A percentile compares a stretch with the other conserved stretches of the same genome.
phyloP scores from a whole-genome alignment of 2,113 vertebrate genomes.

The Turnix velox region DNA sequence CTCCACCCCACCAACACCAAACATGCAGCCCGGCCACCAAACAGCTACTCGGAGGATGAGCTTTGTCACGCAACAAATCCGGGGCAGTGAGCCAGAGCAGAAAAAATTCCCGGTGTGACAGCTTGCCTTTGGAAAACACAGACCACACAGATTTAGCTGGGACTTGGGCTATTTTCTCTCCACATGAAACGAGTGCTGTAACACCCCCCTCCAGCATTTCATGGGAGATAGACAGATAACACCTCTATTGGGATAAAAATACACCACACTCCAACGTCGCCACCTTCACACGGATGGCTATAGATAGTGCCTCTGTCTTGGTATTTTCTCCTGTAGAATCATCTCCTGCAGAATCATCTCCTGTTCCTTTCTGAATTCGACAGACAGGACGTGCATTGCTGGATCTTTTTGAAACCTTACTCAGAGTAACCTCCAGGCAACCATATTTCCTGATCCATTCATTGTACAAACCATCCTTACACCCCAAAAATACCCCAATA shows the following conservation, averaged over 20 bases:
- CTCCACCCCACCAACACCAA: not conserved
- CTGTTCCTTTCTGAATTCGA: constrained; percentile 9
- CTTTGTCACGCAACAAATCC: not conserved
- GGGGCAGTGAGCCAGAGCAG: not conserved
- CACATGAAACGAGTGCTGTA: not conserved
- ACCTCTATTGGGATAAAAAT: constrained; percentile 63
- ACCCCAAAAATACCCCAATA: fast-evolving
- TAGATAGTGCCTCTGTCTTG: constrained; percentile 38
- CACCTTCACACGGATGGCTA: constrained; percentile 59
- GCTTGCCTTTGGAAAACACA: constrained; percentile 6
- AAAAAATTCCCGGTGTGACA: not conserved
- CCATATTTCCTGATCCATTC: not conserved
- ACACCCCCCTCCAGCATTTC: constrained; percentile 30
- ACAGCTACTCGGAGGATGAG: not conserved
- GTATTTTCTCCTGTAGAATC: no score
- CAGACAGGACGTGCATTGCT: constrained; percentile 15
- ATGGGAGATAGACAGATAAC: constrained; percentile 59
- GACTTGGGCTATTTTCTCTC: not conserved
- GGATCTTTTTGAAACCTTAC: not conserved
- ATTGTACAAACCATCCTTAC: not conserved
- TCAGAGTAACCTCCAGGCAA: not conserved
- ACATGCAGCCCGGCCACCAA: not conserved
- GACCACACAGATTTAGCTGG: not conserved
- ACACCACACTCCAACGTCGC: constrained; percentile 46
- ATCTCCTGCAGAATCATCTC: constrained; percentile 42